Base-by-base conservation (phyloP, 2,113 vertebrate species). In the Cranoglanis bouderius region DNA sequence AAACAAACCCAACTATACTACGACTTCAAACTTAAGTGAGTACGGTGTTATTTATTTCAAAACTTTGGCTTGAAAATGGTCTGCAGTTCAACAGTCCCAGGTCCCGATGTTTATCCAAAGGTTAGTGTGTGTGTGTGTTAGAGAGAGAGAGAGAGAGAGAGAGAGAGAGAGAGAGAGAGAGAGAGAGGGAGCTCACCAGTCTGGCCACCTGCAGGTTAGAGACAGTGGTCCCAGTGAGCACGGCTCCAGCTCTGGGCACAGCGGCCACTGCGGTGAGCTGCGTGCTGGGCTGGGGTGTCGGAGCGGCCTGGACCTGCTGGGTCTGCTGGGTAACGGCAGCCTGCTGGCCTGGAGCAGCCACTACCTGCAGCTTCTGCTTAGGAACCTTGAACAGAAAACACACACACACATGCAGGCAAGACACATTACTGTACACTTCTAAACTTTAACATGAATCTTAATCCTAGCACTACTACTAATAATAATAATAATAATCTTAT, bases 131-230 rank as follows among this genome's bases (percentile, higher is more conserved):
- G 55, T 32, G 40, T 55, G 70, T 81, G 21, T n/a, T n/a, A n/a
- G n/a, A n/a, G n/a, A 49, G 9, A 49, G 46, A 49, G 46, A 49
- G 46, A 10, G 46, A 9, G 46, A 46, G 46, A 46, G 46, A 46
- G 46, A 0, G 46, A 46, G 7, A 46, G 46, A 8, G 46, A 9
- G 46, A 46, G 46, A 46, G 6, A 70, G 32, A 19, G 70, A 38
- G 32, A 8, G 26, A 21, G 3, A 35, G 29, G 26, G n/a, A 29
- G 94, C 96, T 97, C 95, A 99, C 98, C 86, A 99, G 95, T 89
- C 98, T 96, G 89, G 98, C 94, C 86, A 99, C 96, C 84, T 97
- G 98, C 81, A 99, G 95, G 93, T 96, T 97, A 89, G 97, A 92
- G 80, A 97, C 96, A 0, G 97, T 95, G 75, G 97, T 95, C 92